These are phyloP conservation scores for Nemopilema nomurai DNA, from an alignment of 30 jellyfish, hydroid and myxozoan species.

Conservation along the genomic window DNA sequence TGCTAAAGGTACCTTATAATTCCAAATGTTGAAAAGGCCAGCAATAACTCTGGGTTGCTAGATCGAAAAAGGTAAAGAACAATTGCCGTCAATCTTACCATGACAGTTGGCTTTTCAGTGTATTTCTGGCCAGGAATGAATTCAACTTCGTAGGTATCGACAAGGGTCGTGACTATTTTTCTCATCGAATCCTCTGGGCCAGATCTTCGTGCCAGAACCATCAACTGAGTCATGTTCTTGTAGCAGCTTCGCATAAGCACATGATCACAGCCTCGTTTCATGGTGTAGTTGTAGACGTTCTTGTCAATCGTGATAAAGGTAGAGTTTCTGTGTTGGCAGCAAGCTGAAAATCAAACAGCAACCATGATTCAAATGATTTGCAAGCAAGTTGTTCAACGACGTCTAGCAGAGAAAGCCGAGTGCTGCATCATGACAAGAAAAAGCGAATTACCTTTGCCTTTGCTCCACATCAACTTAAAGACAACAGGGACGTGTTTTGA, in stretches of 20 bases:
- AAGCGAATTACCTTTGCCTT: slow-evolving; percentile 38
- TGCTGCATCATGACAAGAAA: background rate
- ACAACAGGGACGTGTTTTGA: slow-evolving; percentile 40
- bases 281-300: slow-evolving; percentile 50
- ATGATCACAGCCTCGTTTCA: slow-evolving; percentile 59
- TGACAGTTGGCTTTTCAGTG: slow-evolving; percentile 32
- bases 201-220: slow-evolving; percentile 43
- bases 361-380: background rate
- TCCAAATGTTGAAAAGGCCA: no score
- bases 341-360: slow-evolving; percentile 30
- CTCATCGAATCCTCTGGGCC: slow-evolving; percentile 5
- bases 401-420: no score
- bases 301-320: slow-evolving; percentile 65
- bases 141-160: slow-evolving; percentile 35
- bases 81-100: slow-evolving; percentile 39
- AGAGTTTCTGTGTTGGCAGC: slow-evolving; percentile 63
- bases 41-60: no score
- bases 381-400: background rate
- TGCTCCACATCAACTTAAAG: slow-evolving; percentile 25
- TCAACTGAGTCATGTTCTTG: slow-evolving; percentile 56
- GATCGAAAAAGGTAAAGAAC: no score
- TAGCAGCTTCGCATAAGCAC: slow-evolving; percentile 76
- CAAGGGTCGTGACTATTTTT: slow-evolving; percentile 49
- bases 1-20: no score
- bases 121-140: slow-evolving; percentile 27